Conservation (phyloP, 2,797 vertebrate genomes). For the Sebastes umbrosus region DNA sequence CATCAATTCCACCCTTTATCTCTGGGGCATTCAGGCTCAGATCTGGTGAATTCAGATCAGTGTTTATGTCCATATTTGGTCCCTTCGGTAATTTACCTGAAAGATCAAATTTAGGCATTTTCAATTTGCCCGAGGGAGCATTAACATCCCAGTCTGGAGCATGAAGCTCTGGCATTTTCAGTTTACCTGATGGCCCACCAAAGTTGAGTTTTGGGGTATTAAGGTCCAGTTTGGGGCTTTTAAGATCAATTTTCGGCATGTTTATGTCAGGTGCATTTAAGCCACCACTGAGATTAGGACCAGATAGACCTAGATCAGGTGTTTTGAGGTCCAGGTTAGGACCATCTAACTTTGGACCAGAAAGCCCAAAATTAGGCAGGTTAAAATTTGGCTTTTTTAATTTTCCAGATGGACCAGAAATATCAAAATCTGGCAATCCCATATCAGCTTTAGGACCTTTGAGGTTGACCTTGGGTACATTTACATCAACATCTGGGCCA, state of each 20-base stretch:
- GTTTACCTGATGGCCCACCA: slow-evolving; percentile 47
- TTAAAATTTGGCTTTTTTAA: slow-evolving; percentile 4
- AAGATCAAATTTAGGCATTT: slow-evolving; percentile 44
- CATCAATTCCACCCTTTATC: slow-evolving; percentile 47
- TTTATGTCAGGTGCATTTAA: slow-evolving; percentile 49
- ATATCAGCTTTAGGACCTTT: slow-evolving; percentile 51
- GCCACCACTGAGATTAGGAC: slow-evolving; percentile 54
- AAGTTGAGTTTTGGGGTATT: slow-evolving; percentile 24
- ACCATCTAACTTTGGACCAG: slow-evolving; percentile 47
- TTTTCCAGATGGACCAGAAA: slow-evolving; percentile 48
- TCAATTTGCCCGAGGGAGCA: slow-evolving; percentile 51
- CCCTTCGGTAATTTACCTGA: slow-evolving; percentile 47
- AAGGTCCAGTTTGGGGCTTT: slow-evolving; percentile 39
- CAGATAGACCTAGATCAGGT: slow-evolving; percentile 53
- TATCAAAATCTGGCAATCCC: slow-evolving; percentile 37
- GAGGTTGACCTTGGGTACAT: slow-evolving; percentile 43
- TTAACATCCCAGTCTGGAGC: slow-evolving; percentile 51
- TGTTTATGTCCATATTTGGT: slow-evolving; percentile 42
- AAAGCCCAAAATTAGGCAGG: slow-evolving; percentile 7
- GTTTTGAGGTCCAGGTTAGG: slow-evolving; percentile 37
- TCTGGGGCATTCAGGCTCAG: slow-evolving; percentile 58
- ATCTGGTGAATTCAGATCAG: slow-evolving; percentile 51
- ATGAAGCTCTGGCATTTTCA: slow-evolving; percentile 57
- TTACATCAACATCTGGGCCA: slow-evolving; percentile 36
- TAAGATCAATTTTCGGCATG: slow-evolving; percentile 30